These are phyloP conservation scores for Papilio xuthus DNA, from an alignment of 1,140 invertebrate species.

Conservation along the genomic window DNA sequence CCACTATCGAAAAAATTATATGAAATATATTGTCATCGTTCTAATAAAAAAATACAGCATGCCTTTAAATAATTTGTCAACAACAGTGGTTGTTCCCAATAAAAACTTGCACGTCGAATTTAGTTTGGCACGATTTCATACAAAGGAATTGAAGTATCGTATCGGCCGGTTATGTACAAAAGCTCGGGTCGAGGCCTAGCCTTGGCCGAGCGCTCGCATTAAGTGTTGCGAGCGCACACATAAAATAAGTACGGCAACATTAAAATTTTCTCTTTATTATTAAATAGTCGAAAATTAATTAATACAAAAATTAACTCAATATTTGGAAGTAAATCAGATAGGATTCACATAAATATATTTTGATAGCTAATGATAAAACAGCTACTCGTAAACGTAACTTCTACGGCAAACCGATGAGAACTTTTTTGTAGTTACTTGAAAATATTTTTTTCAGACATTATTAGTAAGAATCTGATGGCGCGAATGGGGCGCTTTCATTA, in stretches of 20 bases:
- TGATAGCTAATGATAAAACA: no score
- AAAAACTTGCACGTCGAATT: slow-evolving; percentile 24
- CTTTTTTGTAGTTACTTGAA: no score
- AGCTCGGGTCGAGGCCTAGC: slow-evolving; percentile 69
- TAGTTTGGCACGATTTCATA: slow-evolving; percentile 51
- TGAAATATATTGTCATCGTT: neutral
- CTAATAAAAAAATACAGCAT: neutral
- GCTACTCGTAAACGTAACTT: no score
- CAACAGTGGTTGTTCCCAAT: neutral
- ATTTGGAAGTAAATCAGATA: no score
- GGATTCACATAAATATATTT: no score
- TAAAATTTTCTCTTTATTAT: neutral
- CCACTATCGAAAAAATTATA: neutral
- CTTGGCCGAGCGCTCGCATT: slow-evolving; percentile 65
- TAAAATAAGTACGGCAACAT: slow-evolving; percentile 2
- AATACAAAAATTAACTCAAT: neutral
- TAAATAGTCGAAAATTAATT: neutral
- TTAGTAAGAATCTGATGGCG: no score
- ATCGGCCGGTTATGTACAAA: slow-evolving; percentile 64
- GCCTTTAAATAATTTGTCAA: slow-evolving; percentile 36
- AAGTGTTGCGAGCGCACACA: slow-evolving; percentile 43
- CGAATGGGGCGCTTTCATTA: no score
- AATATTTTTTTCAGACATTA: no score
- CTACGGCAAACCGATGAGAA: no score
- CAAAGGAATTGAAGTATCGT: slow-evolving; percentile 66